Base-by-base conservation (phyloP, 2,113 vertebrate species). In the Solenodon paradoxus region DNA sequence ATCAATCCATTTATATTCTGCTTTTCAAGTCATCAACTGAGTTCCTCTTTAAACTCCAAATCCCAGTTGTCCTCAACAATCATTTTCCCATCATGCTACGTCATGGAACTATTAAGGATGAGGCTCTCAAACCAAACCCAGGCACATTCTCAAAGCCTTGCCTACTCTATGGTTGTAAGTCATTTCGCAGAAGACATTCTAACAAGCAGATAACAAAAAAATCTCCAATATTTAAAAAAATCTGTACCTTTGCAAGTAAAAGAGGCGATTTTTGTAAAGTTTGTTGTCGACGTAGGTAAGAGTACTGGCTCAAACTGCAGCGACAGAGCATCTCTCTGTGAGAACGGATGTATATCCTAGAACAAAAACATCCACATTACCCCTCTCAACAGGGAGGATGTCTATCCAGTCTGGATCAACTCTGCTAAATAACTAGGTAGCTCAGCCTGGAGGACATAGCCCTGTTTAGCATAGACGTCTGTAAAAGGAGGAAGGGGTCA, bases 241-340 rank as follows among this genome's bases (percentile, higher is more conserved):
- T 35, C 38, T 30, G 95, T 97, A 99, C 99, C 99, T 99, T 97
- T 98, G 98, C 99, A 99, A 96, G 98, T 97, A 93, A 99, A 96
- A 51, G 99, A 98, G 82, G 99, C 99, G 83, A 99, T 99, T 97
- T 99, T 98, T 79, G 99, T 99, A 88, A 99, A 99, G 98, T 99
- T 99, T 71, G 98, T 99, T 55, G 98, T 97, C 68, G 99, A 99
- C 49, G 99, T 98, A 96, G 98, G 98, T 0, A 99, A 98, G 30
- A 99, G 97, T 72, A 99, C 95, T 86, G 99, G 99, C 92, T 99
- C 98, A 90, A 99, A 98, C 42, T 99, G 98, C 94, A 99, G 97
- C 92, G 95, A 96, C 83, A 98, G 97, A 17, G 51, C 97, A 84
- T 98, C 98, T 91, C 98, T 98, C 92, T 98, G 98, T 61, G 99